phyloP scores from a whole-genome alignment of 2,888 invertebrate genomes.

The Tromatobia lineatoria region DNA sequence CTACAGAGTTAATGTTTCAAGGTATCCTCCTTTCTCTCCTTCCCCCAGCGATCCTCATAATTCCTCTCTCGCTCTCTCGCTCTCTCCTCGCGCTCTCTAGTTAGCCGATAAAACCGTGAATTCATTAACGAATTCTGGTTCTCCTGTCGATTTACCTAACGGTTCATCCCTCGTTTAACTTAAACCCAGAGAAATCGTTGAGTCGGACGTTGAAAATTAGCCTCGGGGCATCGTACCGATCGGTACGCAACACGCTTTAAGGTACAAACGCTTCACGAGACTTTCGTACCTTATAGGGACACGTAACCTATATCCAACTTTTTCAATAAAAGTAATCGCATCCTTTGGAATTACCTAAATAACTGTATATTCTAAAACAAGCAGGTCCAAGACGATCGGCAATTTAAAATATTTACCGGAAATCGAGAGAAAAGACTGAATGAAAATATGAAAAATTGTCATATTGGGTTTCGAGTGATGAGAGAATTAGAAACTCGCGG shows the following conservation, averaged over 20 bases:
- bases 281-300: constrained; percentile 54
- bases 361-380: not conserved
- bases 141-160: constrained; percentile 47
- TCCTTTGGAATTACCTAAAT: not conserved
- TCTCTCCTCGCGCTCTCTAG: not conserved
- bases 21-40: constrained; percentile 23
- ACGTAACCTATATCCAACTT: constrained; percentile 53
- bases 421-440: not conserved
- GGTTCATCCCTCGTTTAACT: constrained; percentile 20
- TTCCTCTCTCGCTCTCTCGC: not conserved
- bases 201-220: constrained; percentile 64
- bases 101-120: constrained; percentile 34
- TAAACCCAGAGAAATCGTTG: constrained; percentile 14
- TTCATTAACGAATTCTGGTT: constrained; percentile 45
- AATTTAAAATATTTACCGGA: not conserved
- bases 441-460: not conserved
- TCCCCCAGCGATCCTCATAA: constrained; percentile 1
- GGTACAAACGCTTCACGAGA: constrained; percentile 27
- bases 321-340: not conserved
- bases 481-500: constrained; percentile 33
- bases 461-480: not conserved
- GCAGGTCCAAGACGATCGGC: not conserved
- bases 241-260: constrained; percentile 10
- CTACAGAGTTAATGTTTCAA: constrained; percentile 52
- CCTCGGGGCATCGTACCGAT: constrained; percentile 56